A percentile compares a stretch with the other conserved stretches of the same genome.
Conservation (phyloP, 1,140 invertebrate species). For the Drosophila ficusphila region DNA sequence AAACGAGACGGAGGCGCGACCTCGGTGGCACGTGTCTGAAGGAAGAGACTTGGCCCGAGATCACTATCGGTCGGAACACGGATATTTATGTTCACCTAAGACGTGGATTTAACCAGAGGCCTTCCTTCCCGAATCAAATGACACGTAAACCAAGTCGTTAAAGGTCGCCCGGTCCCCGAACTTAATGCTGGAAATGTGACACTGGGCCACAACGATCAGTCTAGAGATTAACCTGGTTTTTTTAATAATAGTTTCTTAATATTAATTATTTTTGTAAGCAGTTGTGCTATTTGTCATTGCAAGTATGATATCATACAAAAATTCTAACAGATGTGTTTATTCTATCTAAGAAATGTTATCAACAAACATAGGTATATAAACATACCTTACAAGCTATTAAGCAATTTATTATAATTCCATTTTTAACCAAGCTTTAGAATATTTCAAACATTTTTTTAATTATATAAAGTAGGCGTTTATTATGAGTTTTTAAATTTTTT, state of each 20-base stretch:
- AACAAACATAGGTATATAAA: too few species aligned
- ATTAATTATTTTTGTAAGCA: too few species aligned
- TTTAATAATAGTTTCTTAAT: neutral
- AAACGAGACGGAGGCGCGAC: constrained; percentile 33
- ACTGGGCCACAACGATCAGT: constrained; percentile 18
- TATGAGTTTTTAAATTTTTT: too few species aligned
- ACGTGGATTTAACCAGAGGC: constrained; percentile 36
- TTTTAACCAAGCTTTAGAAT: too few species aligned
- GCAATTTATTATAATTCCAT: too few species aligned
- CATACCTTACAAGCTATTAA: too few species aligned
- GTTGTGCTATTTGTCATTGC: too few species aligned
- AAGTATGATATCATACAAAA: too few species aligned
- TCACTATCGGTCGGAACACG: constrained; percentile 55
- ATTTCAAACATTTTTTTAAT: too few species aligned
- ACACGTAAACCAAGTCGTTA: constrained; percentile 71
- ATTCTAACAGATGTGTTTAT: too few species aligned
- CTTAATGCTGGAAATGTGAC: constrained; percentile 13
- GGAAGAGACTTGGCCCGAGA: constrained; percentile 24
- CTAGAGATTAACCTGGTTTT: neutral
- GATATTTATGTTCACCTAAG: constrained; percentile 73
- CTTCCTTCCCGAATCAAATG: constrained; percentile 44
- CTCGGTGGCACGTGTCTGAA: constrained; percentile 48
- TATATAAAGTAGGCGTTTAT: too few species aligned
- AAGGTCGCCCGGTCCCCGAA: constrained; percentile 17
- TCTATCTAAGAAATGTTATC: too few species aligned